phyloP scores from a whole-genome alignment of 2,888 invertebrate species.

The Timema podura region DNA sequence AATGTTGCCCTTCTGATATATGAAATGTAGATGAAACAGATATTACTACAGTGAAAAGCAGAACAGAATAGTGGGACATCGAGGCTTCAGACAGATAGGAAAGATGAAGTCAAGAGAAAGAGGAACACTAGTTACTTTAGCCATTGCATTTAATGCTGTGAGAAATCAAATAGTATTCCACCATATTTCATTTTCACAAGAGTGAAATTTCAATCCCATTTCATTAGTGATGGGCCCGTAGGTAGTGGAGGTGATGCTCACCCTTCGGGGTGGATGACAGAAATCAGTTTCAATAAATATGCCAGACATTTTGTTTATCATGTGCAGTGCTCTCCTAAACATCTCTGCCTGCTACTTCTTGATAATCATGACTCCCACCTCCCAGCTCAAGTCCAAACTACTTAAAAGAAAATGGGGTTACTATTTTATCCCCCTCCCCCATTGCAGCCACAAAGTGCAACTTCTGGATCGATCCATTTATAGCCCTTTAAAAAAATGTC shows the following conservation, averaged over 20 bases:
- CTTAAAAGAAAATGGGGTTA: conserved; percentile 2
- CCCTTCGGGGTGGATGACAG: conserved; percentile 11
- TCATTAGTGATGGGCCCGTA: background rate
- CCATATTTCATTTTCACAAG: background rate
- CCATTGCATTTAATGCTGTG: conserved; percentile 24
- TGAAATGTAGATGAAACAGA: conserved; percentile 21
- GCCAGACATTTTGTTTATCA: conserved; percentile 1
- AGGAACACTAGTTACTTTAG: conserved; percentile 32
- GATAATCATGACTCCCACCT: conserved; percentile 12
- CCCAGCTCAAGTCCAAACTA: background rate
- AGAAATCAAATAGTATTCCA: background rate
- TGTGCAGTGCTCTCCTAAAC: background rate
- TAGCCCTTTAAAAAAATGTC: conserved; percentile 1
- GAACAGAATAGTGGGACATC: background rate
- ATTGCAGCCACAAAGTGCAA: conserved; percentile 17
- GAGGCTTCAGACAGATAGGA: conserved; percentile 22
- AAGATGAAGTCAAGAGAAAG: conserved; percentile 26
- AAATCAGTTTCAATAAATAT: conserved; percentile 5
- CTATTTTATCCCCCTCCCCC: conserved; percentile 1
- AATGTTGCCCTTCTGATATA: conserved; percentile 18
- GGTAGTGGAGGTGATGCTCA: conserved; percentile 9
- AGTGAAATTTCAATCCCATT: background rate
- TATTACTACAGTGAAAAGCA: conserved; percentile 18
- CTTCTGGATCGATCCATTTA: background rate
- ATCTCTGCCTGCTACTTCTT: background rate